Evolutionary conservation across 2,113 vertebrate genomes (phyloP).

Genomic region (Ictalurus punctatus): DNA sequence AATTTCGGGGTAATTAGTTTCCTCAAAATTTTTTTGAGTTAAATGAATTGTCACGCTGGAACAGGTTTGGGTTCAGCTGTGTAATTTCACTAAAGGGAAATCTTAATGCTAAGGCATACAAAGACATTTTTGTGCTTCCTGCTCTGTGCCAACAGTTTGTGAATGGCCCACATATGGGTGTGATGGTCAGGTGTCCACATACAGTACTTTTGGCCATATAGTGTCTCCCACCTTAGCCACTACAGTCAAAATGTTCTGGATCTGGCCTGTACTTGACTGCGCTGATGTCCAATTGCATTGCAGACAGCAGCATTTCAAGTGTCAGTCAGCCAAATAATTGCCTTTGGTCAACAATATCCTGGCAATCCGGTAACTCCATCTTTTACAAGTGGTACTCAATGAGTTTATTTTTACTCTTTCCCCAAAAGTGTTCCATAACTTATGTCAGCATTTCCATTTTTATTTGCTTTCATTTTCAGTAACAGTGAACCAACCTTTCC

Average conservation of each 20-base stretch:
- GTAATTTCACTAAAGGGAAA: neutral
- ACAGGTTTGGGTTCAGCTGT: neutral
- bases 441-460: neutral
- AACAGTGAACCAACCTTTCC: neutral
- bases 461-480: neutral
- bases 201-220: neutral
- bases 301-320: neutral
- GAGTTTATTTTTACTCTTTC: neutral
- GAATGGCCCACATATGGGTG: neutral
- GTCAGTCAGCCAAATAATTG: neutral
- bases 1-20: too few species aligned
- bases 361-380: neutral
- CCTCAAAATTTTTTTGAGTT: too few species aligned
- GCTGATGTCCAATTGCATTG: neutral
- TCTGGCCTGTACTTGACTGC: neutral
- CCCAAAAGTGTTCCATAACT: neutral
- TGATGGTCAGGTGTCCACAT: neutral
- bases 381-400: neutral
- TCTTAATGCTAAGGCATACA: neutral
- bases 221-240: neutral
- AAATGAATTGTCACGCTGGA: neutral
- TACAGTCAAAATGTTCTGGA: neutral
- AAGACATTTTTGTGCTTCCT: neutral
- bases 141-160: neutral
- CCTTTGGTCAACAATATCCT: neutral